Evolutionary conservation across 1,140 invertebrate genomes (phyloP), one percentile per base, ranked within the genome.

Genomic region (Drosophila lini): DNA sequence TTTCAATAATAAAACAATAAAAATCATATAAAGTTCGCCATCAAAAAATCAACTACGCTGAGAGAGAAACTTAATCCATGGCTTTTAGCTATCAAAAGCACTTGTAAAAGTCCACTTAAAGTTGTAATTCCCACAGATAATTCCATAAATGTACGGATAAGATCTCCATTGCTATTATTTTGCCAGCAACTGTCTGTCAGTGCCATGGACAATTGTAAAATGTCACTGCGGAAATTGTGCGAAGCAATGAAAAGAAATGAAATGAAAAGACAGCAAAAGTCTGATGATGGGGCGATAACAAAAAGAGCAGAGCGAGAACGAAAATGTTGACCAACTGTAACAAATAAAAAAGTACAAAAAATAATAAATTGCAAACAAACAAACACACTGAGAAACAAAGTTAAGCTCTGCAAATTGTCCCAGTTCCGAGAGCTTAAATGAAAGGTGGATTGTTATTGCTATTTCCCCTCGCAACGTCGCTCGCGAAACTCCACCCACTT

Each of bases 141-240:
- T 68, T 68, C 22, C 65, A 68, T 36, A 48, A 52, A 68, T 28
- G 34, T 53, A 15, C 47, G 38, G 61, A 69, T 69, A 45, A 56
- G 38, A 71, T 71, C 68, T 47, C n/a, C 52, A 71, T 28, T 71
- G 52, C 67, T 71, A 69, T 48, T 71, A 47, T 58, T 67, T 53
- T 44, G 45, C 31, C 42, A 15, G 60, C 36, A 10, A 50, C 45
- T 28, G 74, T 32, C 32, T 31, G 56, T 25, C 41, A 38, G 55
- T 28, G 64, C 28, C 71, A 61, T 57, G 78, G 74, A 78, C 81
- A 85, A 80, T 85, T 81, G 81, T 75, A 71, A 75, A 81, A 85
- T 86, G 82, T 71, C 81, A 70, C 67, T 85, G 82, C 81, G 81
- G 81, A 85, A 85, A 85, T 85, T 81, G 81, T 85, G 64, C 25